Conservation (phyloP, 1,140 invertebrate genomes). For the Anastrepha obliqua region DNA sequence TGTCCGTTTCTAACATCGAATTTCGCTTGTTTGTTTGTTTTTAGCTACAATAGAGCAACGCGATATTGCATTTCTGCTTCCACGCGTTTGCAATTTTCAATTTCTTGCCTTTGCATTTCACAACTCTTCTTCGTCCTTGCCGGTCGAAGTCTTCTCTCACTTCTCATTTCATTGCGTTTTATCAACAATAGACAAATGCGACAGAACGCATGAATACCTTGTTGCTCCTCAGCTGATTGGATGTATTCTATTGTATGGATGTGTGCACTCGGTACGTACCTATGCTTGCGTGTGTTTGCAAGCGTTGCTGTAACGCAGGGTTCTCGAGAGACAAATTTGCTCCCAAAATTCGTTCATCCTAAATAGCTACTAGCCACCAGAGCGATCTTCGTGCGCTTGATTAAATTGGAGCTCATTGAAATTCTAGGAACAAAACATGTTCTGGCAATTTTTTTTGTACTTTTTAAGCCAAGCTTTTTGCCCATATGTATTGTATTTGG, state of each 20-base stretch:
- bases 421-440: no score
- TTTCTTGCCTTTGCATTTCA: neutral
- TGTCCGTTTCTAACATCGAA: neutral
- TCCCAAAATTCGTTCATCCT: neutral
- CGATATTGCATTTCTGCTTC: constrained; percentile 54
- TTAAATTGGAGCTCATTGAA: no score
- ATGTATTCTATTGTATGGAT: neutral
- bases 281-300: neutral
- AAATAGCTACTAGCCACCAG: no score
- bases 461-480: no score
- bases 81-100: constrained; percentile 26
- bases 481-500: no score
- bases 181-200: neutral
- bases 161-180: neutral
- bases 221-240: neutral
- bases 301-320: neutral
- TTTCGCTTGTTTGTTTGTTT: neutral
- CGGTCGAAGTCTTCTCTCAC: neutral
- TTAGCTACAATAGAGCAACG: neutral
- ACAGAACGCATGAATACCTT: neutral
- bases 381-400: no score
- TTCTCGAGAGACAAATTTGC: neutral
- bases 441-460: no score
- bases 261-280: neutral
- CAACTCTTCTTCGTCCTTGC: neutral